These are phyloP conservation scores for Crypturellus tataupa DNA, from an alignment of 2,797 vertebrate genomes.

Conservation along the genomic window DNA sequence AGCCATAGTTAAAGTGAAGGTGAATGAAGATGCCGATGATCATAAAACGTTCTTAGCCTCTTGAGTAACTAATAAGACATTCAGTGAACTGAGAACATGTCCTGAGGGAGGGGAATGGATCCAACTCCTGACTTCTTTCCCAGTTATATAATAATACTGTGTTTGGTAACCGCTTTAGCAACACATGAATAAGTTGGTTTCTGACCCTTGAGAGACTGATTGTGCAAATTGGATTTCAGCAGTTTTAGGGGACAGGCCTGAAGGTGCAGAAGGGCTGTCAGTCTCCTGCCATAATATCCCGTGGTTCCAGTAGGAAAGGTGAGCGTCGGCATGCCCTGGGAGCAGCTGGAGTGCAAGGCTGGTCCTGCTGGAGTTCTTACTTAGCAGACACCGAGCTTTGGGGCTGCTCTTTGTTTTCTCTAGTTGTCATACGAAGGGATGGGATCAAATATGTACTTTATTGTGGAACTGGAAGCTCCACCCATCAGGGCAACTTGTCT, in stretches of 20 bases:
- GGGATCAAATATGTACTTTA: not conserved
- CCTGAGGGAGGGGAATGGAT: not conserved
- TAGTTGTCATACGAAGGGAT: not conserved
- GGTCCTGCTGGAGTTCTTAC: not conserved
- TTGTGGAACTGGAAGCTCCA: not conserved
- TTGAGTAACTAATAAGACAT: not conserved
- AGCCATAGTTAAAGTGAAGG: not conserved
- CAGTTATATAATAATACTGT: not conserved
- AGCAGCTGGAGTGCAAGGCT: not conserved
- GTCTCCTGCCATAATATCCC: not conserved
- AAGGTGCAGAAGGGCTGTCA: not conserved
- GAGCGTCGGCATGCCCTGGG: not conserved
- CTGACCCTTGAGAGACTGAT: not conserved
- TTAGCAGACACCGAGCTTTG: not conserved
- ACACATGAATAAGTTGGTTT: not conserved
- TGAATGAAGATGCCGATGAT: not conserved
- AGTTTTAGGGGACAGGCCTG: not conserved
- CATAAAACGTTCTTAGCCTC: not conserved
- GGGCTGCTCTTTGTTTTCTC: not conserved
- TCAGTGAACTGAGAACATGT: not conserved
- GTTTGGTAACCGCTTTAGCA: not conserved
- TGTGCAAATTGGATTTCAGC: not conserved
- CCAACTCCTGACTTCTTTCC: not conserved
- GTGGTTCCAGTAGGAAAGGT: not conserved
- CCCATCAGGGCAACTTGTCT: not conserved